Conservation (phyloP, 2,113 vertebrate genomes). For the Castor canadensis region DNA sequence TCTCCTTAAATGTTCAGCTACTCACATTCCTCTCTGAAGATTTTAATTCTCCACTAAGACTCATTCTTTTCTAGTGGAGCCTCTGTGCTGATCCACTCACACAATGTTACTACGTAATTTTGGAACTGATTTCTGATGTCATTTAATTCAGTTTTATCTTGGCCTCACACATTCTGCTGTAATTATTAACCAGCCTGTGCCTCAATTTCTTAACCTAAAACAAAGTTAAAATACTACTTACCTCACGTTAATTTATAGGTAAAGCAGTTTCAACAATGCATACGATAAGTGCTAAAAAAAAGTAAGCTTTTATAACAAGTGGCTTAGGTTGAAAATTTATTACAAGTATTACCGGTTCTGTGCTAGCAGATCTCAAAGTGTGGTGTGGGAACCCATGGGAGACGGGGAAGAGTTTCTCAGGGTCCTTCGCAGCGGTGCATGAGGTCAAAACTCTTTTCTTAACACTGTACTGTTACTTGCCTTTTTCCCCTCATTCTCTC, state of each 20-base stretch:
- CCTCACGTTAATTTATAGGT: not conserved
- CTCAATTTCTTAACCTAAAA: not conserved
- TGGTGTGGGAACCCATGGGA: not conserved
- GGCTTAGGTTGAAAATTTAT: not conserved
- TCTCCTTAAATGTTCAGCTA: not conserved
- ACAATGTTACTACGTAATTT: not conserved
- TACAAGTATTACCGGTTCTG: not conserved
- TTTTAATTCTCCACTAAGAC: not conserved
- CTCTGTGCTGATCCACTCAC: not conserved
- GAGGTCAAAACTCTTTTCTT: not conserved
- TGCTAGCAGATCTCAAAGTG: not conserved
- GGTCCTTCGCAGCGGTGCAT: not conserved
- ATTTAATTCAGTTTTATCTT: not conserved
- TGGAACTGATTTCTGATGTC: constrained; percentile 23
- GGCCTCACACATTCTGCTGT: not conserved
- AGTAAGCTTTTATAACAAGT: not conserved
- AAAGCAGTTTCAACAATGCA: not conserved
- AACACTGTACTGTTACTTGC: not conserved
- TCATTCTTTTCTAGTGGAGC: not conserved
- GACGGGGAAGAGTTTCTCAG: not conserved
- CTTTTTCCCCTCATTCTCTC: not conserved
- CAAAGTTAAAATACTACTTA: not conserved
- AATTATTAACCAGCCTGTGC: not conserved
- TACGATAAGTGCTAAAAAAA: not conserved
- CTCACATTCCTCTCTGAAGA: not conserved